Percentiles rank a stretch among this genome's conserved stretches.
These are phyloP conservation scores for Typhlichthys subterraneus DNA, from an alignment of 2,797 vertebrate genomes.

Conservation along the genomic window DNA sequence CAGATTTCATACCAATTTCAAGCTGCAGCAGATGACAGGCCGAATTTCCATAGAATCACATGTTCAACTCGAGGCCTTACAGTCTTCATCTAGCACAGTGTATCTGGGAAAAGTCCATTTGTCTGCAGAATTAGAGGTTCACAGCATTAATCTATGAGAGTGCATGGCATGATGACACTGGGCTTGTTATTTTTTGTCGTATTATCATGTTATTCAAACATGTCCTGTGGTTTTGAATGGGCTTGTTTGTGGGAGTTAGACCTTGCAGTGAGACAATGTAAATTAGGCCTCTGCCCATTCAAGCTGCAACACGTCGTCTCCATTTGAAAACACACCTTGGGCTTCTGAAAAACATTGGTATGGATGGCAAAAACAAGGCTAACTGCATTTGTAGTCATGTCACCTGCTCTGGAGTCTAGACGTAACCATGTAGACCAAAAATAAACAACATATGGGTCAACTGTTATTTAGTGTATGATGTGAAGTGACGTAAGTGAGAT, in stretches of 20 bases:
- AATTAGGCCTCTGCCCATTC: conserved; percentile 65
- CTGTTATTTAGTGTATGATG: not conserved
- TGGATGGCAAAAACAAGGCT: conserved; percentile 36
- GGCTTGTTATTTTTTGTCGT: conserved; percentile 46
- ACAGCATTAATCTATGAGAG: conserved; percentile 9
- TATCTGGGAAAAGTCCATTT: conserved; percentile 3
- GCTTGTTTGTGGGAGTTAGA: conserved; percentile 57
- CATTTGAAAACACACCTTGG: conserved; percentile 57
- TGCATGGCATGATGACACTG: conserved; percentile 28
- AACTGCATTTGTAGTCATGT: conserved; percentile 48
- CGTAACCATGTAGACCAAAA: conserved; percentile 31
- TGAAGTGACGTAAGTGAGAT: not conserved
- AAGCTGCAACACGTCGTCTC: conserved; percentile 68
- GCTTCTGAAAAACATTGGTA: conserved; percentile 40
- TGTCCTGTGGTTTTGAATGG: conserved; percentile 45
- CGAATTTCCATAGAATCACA: not conserved
- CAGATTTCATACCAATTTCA: conserved; percentile 6
- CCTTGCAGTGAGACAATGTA: conserved; percentile 54
- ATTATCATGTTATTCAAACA: conserved; percentile 48
- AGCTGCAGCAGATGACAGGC: conserved; percentile 3
- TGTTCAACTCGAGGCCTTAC: not conserved
- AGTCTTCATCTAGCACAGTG: conserved; percentile 4
- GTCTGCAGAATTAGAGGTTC: conserved; percentile 15
- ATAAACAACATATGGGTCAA: conserved; percentile 46
- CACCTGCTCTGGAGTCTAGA: conserved; percentile 45